Percentiles rank a stretch among this genome's conserved stretches.
Conservation (phyloP, 2,113 vertebrate species). For the Apus apus region DNA sequence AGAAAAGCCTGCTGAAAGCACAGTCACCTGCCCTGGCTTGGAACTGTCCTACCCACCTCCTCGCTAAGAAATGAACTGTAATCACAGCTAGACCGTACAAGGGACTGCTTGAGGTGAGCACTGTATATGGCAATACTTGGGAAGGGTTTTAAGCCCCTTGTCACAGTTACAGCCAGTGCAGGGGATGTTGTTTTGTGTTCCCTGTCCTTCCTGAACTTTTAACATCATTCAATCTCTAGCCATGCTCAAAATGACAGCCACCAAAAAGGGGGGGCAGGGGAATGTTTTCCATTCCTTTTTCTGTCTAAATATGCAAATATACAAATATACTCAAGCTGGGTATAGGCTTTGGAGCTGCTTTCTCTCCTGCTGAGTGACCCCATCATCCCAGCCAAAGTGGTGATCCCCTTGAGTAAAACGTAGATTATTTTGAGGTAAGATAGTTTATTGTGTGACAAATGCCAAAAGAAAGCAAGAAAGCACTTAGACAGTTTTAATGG, state of each 20-base stretch:
- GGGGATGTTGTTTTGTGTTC: not conserved
- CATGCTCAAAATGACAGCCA: slow-evolving; percentile 42
- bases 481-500: not conserved
- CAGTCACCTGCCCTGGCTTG: not conserved
- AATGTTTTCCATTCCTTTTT: slow-evolving; percentile 48
- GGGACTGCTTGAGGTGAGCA: not conserved
- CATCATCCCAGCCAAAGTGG: not conserved
- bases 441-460: not conserved
- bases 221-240: slow-evolving; percentile 59
- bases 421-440: not conserved
- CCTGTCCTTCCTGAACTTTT: slow-evolving; percentile 47
- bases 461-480: not conserved
- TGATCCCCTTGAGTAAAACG: not conserved
- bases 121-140: not conserved
- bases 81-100: not conserved
- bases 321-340: not conserved
- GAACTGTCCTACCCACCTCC: not conserved
- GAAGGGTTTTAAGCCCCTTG: not conserved
- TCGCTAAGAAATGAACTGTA: not conserved
- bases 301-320: slow-evolving; percentile 45
- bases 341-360: not conserved
- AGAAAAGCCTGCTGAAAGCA: not conserved
- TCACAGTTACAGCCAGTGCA: not conserved
- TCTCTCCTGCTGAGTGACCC: not conserved
- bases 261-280: not conserved